Base-by-base conservation (phyloP, 2,113 vertebrate genomes). In the Chrysemys picta region DNA sequence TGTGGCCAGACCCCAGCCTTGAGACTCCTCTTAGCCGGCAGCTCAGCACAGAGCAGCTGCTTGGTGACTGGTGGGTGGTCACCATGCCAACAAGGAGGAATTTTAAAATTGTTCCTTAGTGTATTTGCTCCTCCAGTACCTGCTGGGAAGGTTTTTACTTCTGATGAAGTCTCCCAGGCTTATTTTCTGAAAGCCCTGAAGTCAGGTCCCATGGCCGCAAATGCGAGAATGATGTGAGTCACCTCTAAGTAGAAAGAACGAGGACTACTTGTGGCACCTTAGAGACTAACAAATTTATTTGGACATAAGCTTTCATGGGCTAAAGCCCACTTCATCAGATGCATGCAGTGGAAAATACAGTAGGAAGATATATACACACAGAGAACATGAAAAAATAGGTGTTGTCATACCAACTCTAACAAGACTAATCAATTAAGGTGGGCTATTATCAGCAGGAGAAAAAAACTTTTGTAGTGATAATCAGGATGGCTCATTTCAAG, bases 141-240 rank as follows among this genome's bases (percentile, higher is more conserved):
- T 59, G 89, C 92, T 92, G 95, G 89, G 90, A 97, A 94, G 79
- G 81, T 88, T 96, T n/a, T 97, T 79, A 83, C 57, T 89, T 96
- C 90, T 91, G 96, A 96, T 96, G 94, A 95, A 92, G 94, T 94
- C 94, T 96, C 85, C 90, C 97, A 89, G 92, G 90, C 94, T 96
- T 95, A 92, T 91, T 94, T 95, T 94, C 91, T 96, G 96, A 97
- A 96, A 96, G 94, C 92, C 88, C 93, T 95, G 95, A 13, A 87
- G 93, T 95, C 31, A 49, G 75, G 52, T 89, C 81, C 82, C 75
- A 22, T 0, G 31, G 65, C 91, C 94, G 88, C 89, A 93, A 95
- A 72, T 54, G 78, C n/a, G 80, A 29, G 82, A 93, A 79, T 89
- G 96, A 96, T 92, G 92, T 95, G 56, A 96, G 92, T 92, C 94